Evolutionary conservation across 2,888 invertebrate species (phyloP), one percentile per base, ranked within the genome.

Genomic region (Entomobrya proxima): DNA sequence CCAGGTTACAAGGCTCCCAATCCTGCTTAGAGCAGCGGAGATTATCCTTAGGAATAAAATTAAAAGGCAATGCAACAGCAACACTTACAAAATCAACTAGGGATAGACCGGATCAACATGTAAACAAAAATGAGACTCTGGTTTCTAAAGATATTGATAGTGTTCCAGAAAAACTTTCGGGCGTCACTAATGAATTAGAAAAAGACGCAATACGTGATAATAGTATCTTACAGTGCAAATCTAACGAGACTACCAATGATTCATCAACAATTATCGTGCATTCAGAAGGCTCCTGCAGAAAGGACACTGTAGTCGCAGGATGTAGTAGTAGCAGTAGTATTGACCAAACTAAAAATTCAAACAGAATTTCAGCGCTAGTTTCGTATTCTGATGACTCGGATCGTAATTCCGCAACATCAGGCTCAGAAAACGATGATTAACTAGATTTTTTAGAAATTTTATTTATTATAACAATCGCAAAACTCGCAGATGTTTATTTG

Each of bases 361-460:
- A n/a, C 2, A 50, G 15, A 1, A 15, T 85, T 0, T 85, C 78
- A 7, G 58, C 78, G 7, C 30, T 85, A 64, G 85, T 85, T 0
- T 76, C 80, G 3, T 85, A 80, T 61, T 85, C 85, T 15, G 85
- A 85, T 30, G 85, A 85, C 21, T 85, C 81, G 2, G 61, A 81
- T 4, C 11, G 61, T 1, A 72, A 27, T 61, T 81, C 84, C 0
- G 40, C 75, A 21, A 18, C 9, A 15, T 79, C 78, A 21, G 64
- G 21, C 15, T 47, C 67, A 15, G 79, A 79, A 27, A 47, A 79
- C 32, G 72, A 74, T 3, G 50, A 30, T 15, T 40, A 7, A 15
- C 15, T 11, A 40, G 9, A 40, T 15, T 7, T 40, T 40, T 40
- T 7, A 40, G 9, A 40, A 11, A 11, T 40, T 11, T 40, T 11